Percentiles rank a stretch among this genome's conserved stretches.
Evolutionary conservation across 2,113 vertebrate species (phyloP).

Genomic region (Sinocyclocheilus grahami): DNA sequence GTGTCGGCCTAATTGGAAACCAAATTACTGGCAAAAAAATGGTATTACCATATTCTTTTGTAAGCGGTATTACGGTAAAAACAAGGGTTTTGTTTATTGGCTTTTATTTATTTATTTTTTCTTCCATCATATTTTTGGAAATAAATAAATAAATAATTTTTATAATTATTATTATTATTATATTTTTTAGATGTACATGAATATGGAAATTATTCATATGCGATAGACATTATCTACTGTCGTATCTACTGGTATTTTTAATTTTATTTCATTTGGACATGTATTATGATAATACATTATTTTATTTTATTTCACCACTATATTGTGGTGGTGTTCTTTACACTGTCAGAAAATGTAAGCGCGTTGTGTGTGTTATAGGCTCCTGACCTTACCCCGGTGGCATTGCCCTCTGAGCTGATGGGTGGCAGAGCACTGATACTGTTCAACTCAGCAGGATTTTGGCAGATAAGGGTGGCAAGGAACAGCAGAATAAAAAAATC

Average conservation of each 20-base stretch:
- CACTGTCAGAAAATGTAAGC: constrained; percentile 22
- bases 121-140: too few species aligned
- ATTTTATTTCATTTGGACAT: too few species aligned
- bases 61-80: too few species aligned
- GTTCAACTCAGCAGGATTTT: constrained; percentile 68
- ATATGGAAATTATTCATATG: neutral
- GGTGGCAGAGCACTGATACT: constrained; percentile 58
- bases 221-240: neutral
- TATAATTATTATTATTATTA: too few species aligned
- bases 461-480: constrained; percentile 34
- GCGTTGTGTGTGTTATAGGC: constrained; percentile 41
- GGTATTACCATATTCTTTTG: too few species aligned
- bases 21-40: too few species aligned
- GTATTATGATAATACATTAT: too few species aligned
- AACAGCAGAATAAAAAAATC: constrained; percentile 31
- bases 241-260: too few species aligned
- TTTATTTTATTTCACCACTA: too few species aligned
- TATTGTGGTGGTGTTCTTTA: neutral
- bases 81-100: too few species aligned
- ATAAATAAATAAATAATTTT: too few species aligned
- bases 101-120: neutral
- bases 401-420: constrained; percentile 62
- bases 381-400: constrained; percentile 54
- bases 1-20: too few species aligned
- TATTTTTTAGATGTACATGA: neutral